A percentile compares a stretch with the other conserved stretches of the same genome.
Evolutionary conservation across 2,888 invertebrate genomes (phyloP).

Genomic region (Nomada ferruginata): DNA sequence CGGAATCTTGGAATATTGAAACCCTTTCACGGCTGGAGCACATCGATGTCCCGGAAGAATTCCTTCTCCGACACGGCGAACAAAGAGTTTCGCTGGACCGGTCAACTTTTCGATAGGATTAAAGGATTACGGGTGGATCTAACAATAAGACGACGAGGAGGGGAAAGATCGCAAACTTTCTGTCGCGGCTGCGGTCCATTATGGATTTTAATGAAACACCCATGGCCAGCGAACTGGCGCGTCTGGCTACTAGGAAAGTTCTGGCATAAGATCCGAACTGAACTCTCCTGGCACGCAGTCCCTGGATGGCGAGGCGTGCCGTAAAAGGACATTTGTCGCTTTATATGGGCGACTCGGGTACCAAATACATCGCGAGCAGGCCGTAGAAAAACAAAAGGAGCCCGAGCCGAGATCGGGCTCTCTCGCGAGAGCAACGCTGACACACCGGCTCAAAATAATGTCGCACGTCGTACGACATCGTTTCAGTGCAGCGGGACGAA

Average conservation of each 20-base stretch:
- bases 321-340: slow-evolving; percentile 83
- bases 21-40: slow-evolving; percentile 6
- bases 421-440: slow-evolving; percentile 64
- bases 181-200: slow-evolving; percentile 39
- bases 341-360: slow-evolving; percentile 81
- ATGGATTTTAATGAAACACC: slow-evolving; percentile 70
- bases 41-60: slow-evolving; percentile 13
- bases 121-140: slow-evolving; percentile 32
- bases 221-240: slow-evolving; percentile 54
- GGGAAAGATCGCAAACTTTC: slow-evolving; percentile 4
- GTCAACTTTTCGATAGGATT: slow-evolving; percentile 18
- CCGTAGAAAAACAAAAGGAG: slow-evolving; percentile 79
- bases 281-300: slow-evolving; percentile 73
- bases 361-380: slow-evolving; percentile 80
- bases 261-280: slow-evolving; percentile 72
- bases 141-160: background rate
- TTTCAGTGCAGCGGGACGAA: slow-evolving; percentile 18
- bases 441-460: slow-evolving; percentile 75
- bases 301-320: slow-evolving; percentile 78
- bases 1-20: background rate
- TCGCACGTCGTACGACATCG: slow-evolving; percentile 58
- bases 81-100: slow-evolving; percentile 27
- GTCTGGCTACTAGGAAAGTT: slow-evolving; percentile 77
- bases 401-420: slow-evolving; percentile 63
- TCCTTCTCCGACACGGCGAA: slow-evolving; percentile 10